Evolutionary conservation across 2,113 vertebrate species (phyloP).

Genomic region (Naja naja): DNA sequence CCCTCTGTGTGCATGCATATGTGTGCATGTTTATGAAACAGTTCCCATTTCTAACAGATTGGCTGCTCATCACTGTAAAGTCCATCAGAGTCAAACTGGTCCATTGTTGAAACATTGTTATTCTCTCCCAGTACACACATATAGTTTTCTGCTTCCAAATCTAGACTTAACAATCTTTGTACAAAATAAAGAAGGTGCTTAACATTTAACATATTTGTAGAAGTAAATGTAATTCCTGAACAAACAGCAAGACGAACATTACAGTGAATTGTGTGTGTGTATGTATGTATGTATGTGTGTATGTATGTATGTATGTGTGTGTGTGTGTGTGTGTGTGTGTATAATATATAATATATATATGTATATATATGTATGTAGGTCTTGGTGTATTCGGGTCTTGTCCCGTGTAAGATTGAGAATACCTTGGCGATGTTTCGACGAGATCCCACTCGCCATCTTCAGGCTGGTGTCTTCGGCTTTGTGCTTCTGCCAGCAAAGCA

Average conservation of each 20-base stretch:
- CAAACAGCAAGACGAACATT: conserved; percentile 57
- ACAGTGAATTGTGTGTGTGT: neutral
- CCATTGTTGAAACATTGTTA: conserved; percentile 38
- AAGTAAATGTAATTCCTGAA: conserved; percentile 57
- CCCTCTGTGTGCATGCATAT: too few relatives aligned
- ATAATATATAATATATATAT: too few relatives aligned
- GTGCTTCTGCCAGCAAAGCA: too few relatives aligned
- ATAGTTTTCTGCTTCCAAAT: conserved; percentile 56
- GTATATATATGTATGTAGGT: too few relatives aligned
- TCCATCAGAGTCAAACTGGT: neutral
- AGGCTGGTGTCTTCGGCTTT: too few relatives aligned
- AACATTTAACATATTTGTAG: conserved; percentile 48
- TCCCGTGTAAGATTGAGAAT: too few relatives aligned
- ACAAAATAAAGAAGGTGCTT: conserved; percentile 39
- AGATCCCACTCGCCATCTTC: too few relatives aligned
- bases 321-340: too few relatives aligned
- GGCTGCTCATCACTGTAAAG: conserved; percentile 22
- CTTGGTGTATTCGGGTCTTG: too few relatives aligned
- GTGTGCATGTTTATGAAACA: neutral
- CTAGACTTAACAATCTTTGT: conserved; percentile 50
- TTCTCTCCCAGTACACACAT: conserved; percentile 35
- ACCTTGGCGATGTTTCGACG: too few relatives aligned
- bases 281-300: neutral
- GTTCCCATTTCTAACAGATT: conserved; percentile 28
- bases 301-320: too few relatives aligned